phyloP scores from a whole-genome alignment of 2,113 vertebrate genomes.

The Colaptes auratus region DNA sequence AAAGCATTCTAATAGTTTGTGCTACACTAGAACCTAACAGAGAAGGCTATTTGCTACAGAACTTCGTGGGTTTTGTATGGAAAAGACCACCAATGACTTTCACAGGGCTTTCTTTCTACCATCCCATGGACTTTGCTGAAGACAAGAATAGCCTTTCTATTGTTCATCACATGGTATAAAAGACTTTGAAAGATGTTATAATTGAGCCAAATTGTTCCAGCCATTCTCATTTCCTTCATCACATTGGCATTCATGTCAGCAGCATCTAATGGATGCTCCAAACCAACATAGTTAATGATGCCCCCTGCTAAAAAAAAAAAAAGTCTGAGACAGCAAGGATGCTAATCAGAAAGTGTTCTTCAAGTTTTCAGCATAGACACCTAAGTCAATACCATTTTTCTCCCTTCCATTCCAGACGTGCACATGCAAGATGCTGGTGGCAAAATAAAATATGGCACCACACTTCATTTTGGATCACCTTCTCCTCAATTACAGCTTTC shows the following conservation, averaged over 20 bases:
- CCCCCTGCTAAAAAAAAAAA: background rate
- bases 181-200: background rate
- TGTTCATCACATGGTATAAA: background rate
- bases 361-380: background rate
- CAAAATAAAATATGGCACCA: constrained; percentile 15
- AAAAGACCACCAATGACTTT: background rate
- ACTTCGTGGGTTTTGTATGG: background rate
- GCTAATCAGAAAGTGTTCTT: background rate
- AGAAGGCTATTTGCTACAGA: background rate
- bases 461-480: background rate
- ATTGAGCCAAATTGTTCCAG: background rate
- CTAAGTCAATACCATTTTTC: background rate
- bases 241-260: background rate
- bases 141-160: background rate
- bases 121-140: background rate
- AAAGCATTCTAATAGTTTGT: background rate
- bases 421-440: background rate
- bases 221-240: background rate
- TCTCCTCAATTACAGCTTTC: background rate
- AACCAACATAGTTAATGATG: background rate
- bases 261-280: background rate
- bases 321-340: background rate
- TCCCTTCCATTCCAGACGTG: background rate
- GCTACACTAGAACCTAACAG: background rate
- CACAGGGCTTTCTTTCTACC: background rate